Evolutionary conservation across 2,113 vertebrate genomes (phyloP), one percentile per base, ranked within the genome.

Genomic region (Anguilla japonica): DNA sequence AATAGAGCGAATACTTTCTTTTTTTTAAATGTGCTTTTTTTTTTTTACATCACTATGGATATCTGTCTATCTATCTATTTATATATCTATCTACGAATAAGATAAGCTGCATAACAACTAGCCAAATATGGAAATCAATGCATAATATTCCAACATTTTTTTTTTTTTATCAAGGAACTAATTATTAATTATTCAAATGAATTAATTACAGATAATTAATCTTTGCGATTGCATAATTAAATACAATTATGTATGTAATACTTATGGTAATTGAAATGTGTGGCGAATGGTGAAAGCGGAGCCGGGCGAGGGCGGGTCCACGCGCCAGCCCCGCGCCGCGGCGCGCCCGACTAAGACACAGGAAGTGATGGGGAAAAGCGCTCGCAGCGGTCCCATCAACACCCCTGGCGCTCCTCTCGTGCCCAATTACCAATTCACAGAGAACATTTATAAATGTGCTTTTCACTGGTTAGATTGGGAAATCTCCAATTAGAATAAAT

Each of bases 401-500:
- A 88, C 95, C 96, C 95, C 94, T 95, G 94, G 95, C 94, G 91
- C 94, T 95, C 95, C 95, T 96, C 96, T 93, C 94, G 96, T 96
- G 96, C 95, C 97, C 97, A 97, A 97, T 98, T 98, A 98, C 95
- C 94, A 95, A 96, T 95, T 97, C 95, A 96, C 96, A 96, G 95
- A 95, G 95, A 96, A 96, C 96, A 96, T 94, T 90, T 63, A 94
- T 95, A 97, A 97, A 96, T 94, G 96, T 94, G 94, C 94, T 96
- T 95, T 96, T 96, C 95, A 94, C 94, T 93, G 96, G 94, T 97
- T 95, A 96, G 96, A 96, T 96, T 96, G 96, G 96, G 97, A 97
- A 97, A 97, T 97, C 95, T 97, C 96, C 97, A 97, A 97, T 98
- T 98, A 98, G 96, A 97, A 96, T 96, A 96, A 97, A 96, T 98